Conservation (phyloP, 2,888 invertebrate species). For the Polydrusus pterygomalis region DNA sequence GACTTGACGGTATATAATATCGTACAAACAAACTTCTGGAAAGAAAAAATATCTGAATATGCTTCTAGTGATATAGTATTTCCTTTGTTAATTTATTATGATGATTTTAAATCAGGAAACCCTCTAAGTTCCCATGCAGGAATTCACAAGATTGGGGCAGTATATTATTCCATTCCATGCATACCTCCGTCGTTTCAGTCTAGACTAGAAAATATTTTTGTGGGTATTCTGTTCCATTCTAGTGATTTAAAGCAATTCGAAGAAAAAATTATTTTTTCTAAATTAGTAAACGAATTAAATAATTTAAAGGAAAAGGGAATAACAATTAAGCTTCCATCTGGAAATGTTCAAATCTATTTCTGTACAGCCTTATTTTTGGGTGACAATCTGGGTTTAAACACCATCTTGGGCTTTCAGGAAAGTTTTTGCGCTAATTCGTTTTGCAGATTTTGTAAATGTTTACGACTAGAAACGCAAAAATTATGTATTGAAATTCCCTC, state of each 20-base stretch:
- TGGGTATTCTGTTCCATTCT: constrained; percentile 38
- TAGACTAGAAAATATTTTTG: constrained; percentile 49
- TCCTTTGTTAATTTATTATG: constrained; percentile 45
- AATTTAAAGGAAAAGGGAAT: constrained; percentile 50
- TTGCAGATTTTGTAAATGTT: constrained; percentile 45
- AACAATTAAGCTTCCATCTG: constrained; percentile 7
- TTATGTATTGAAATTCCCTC: constrained; percentile 18
- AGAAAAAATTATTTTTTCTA: constrained; percentile 46
- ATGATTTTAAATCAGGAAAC: constrained; percentile 52
- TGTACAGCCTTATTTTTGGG: constrained; percentile 41
- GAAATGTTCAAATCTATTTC: constrained; percentile 36
- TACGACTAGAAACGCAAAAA: constrained; percentile 23
- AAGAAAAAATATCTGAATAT: constrained; percentile 31
- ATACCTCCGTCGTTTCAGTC: constrained; percentile 41
- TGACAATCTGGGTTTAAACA: constrained; percentile 50
- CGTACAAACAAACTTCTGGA: constrained; percentile 49
- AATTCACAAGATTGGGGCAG: constrained; percentile 50
- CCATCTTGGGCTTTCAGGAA: constrained; percentile 44
- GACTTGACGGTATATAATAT: constrained; percentile 30
- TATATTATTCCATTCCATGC: constrained; percentile 45
- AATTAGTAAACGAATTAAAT: constrained; percentile 46
- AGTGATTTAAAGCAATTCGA: constrained; percentile 43
- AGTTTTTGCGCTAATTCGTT: constrained; percentile 46
- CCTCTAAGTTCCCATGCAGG: constrained; percentile 51
- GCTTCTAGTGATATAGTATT: constrained; percentile 40